Evolutionary conservation across 2,888 invertebrate genomes (phyloP).

Genomic region (Melinaea menophilus): DNA sequence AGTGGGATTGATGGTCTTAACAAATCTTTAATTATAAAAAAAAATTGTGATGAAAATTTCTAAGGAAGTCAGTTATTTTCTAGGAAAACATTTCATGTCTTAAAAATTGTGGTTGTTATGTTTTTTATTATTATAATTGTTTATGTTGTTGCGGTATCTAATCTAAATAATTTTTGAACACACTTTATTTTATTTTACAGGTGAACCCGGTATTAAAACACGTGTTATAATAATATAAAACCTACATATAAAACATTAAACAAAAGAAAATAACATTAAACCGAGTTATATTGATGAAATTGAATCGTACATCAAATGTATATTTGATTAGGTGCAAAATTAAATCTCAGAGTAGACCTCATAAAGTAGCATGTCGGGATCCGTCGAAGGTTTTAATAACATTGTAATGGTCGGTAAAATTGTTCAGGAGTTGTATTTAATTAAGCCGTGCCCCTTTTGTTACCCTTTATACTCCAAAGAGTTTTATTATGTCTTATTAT

Average conservation of each 20-base stretch:
- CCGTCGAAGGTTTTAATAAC: constrained; percentile 74
- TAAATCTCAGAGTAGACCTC: constrained; percentile 64
- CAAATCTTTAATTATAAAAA: no score
- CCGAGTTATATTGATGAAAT: background rate
- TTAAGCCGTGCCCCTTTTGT: constrained; percentile 64
- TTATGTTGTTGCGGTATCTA: no score
- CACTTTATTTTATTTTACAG: no score
- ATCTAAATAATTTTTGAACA: no score
- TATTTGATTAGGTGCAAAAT: constrained; percentile 48
- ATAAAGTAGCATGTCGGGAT: constrained; percentile 63
- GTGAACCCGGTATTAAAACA: no score
- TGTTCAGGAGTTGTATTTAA: constrained; percentile 67
- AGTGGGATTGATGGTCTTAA: no score
- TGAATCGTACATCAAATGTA: constrained; percentile 18
- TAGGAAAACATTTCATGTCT: no score
- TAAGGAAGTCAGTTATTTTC: no score
- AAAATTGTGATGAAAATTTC: no score
- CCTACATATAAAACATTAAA: background rate
- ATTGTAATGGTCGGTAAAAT: constrained; percentile 67
- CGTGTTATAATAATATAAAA: background rate
- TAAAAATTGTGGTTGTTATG: no score
- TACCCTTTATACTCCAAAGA: constrained; percentile 53
- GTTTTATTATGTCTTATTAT: constrained; percentile 65
- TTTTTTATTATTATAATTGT: no score
- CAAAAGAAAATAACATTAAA: background rate